Percentiles rank a stretch among this genome's conserved stretches.
Evolutionary conservation across 2,797 vertebrate species (phyloP).

Genomic region (Arrhamphus sclerolepis): DNA sequence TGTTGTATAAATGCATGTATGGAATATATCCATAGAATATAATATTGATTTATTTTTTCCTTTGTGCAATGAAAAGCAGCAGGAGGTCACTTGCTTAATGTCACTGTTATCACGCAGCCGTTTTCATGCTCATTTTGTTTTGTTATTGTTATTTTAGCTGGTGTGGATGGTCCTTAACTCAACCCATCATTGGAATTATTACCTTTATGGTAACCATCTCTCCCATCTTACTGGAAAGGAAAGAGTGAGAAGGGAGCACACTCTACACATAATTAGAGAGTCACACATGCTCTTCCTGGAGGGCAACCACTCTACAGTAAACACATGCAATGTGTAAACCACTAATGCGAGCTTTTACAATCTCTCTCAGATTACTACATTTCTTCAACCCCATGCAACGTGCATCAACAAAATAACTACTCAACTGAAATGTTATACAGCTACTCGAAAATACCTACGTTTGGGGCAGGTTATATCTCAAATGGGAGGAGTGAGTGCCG

Average conservation of each 20-base stretch:
- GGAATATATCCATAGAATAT: too few relatives aligned
- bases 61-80: too few relatives aligned
- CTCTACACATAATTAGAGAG: constrained; percentile 53
- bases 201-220: constrained; percentile 56
- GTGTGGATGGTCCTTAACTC: too few relatives aligned
- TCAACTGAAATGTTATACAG: constrained; percentile 30
- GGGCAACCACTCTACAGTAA: constrained; percentile 50
- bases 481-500: constrained; percentile 32
- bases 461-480: constrained; percentile 35
- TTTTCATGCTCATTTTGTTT: too few relatives aligned
- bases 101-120: too few relatives aligned
- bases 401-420: constrained; percentile 1
- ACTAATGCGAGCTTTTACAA: constrained; percentile 37
- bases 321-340: constrained; percentile 38
- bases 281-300: constrained; percentile 43
- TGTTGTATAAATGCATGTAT: too few relatives aligned
- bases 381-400: constrained; percentile 1
- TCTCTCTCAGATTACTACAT: constrained; percentile 24
- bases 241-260: constrained; percentile 36
- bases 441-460: constrained; percentile 38
- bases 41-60: too few relatives aligned
- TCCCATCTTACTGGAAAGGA: constrained; percentile 42
- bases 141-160: too few relatives aligned
- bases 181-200: constrained; percentile 38
- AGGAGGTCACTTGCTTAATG: too few relatives aligned